Conservation (phyloP, 2,113 vertebrate genomes). For the pig (Sus scrofa) region DNA sequence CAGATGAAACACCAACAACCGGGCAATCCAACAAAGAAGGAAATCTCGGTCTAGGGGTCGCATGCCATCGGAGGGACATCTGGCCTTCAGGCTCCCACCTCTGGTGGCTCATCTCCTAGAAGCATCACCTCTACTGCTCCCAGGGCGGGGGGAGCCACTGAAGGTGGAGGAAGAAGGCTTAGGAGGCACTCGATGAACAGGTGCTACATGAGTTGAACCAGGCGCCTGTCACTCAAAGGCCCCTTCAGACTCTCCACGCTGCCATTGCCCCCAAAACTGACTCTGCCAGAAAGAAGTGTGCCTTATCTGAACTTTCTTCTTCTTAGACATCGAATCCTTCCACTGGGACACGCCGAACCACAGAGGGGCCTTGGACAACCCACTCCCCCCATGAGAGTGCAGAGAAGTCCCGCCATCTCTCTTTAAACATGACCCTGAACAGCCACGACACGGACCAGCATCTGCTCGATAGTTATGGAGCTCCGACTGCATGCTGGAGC, state of each 20-base stretch:
- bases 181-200: background rate
- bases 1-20: background rate
- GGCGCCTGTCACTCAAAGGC: background rate
- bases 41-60: background rate
- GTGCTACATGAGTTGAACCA: rapidly evolving
- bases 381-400: background rate
- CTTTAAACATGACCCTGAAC: background rate
- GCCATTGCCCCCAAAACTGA: background rate
- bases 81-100: background rate
- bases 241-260: background rate
- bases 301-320: background rate
- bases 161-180: background rate
- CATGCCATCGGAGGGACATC: background rate
- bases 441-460: rapidly evolving
- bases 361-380: rapidly evolving
- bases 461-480: too few relatives aligned
- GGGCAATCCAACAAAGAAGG: background rate
- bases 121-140: background rate
- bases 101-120: background rate
- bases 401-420: background rate
- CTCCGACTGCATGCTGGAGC: background rate
- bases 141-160: too few relatives aligned
- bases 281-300: rapidly evolving
- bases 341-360: background rate
- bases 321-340: background rate